Base-by-base conservation (phyloP, 1,140 invertebrate genomes). In the Cylas formicarius region DNA sequence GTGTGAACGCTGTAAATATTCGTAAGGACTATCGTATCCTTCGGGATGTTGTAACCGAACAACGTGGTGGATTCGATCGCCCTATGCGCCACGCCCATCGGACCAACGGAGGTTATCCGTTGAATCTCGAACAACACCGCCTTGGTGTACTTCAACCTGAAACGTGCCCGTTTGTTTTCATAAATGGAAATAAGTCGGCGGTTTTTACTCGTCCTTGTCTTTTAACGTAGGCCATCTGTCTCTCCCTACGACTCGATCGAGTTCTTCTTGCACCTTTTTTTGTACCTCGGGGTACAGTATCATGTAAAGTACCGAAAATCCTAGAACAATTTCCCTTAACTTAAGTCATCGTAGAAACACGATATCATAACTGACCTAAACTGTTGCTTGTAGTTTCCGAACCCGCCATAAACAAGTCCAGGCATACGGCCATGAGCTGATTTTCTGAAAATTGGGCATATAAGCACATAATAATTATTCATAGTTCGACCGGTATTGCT, bases 371-470 rank as follows among this genome's bases (percentile, higher is more conserved):
- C 28, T 35, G 20, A 36, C 42, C 29, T 51, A 89, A 67, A 17
- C 77, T 78, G 56, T 87, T 88, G 16, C 75, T 79, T 0, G 86
- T 87, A 0, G 86, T 89, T 64, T 90, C 86, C 0, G 84, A 82
- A 1, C 85, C 86, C 19, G 84, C 86, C 67, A 88, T 81, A 50
- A 87, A 87, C 68, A 89, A 73, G 51, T 89, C 85, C 69, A 87
- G 67, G 54, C 84, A 86, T 27, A 84, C 76, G 0, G 82, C 81
- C 28, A 87, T 61, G 26, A 89, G 58, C 48, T 87, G 84, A 26
- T 72, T 72, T 55, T 86, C 82, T 66, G 69, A 69, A 52, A 74
- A 16, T 31, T 38, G 21, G 26, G 27, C 7, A 4, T 26, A 13
- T 29, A 37, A 37, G n/a, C 10, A 37, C 3, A 22, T 22, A 37